A percentile compares a stretch with the other conserved stretches of the same genome.
These are phyloP conservation scores for Colistium nudipinnis DNA, from an alignment of 2,113 vertebrate genomes.

Conservation along the genomic window DNA sequence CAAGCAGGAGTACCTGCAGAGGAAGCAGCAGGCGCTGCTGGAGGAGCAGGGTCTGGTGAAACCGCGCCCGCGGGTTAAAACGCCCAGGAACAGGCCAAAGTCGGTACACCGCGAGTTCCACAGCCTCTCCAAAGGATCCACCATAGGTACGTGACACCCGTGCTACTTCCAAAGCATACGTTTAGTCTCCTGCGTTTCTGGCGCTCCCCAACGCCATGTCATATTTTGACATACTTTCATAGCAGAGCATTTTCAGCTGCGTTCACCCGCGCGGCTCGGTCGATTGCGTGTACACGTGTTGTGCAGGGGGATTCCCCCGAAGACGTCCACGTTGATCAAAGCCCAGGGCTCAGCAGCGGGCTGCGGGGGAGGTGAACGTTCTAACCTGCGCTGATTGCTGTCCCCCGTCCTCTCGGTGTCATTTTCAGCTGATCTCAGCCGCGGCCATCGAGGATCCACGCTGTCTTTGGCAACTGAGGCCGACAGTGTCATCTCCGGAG, in stretches of 20 bases:
- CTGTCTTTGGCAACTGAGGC: conserved; percentile 93
- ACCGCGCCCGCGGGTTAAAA: conserved; percentile 86
- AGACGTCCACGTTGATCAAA: conserved; percentile 68
- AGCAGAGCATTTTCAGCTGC: not conserved
- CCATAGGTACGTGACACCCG: conserved; percentile 84
- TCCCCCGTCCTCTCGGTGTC: conserved; percentile 5
- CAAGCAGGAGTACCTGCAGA: conserved; percentile 92
- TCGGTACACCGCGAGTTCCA: conserved; percentile 89
- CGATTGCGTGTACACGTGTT: conserved; percentile 54
- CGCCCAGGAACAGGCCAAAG: conserved; percentile 87
- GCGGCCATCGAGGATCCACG: conserved; percentile 91
- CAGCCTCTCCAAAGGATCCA: conserved; percentile 85
- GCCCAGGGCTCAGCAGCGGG: conserved; percentile 66
- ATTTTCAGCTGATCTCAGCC: conserved; percentile 88
- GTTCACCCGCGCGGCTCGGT: not conserved
- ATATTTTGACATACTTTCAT: no score
- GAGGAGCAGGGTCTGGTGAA: conserved; percentile 92
- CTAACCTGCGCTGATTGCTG: conserved; percentile 57
- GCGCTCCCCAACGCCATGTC: no score
- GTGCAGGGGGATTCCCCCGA: conserved; percentile 71
- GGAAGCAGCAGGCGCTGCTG: conserved; percentile 91
- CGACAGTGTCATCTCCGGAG: conserved; percentile 90
- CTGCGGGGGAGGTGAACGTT: conserved; percentile 70
- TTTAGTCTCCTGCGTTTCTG: not conserved
- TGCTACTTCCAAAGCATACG: not conserved